These are phyloP conservation scores for Oxyscelio sp. DNA, from an alignment of 2,888 invertebrate species.

Conservation along the genomic window DNA sequence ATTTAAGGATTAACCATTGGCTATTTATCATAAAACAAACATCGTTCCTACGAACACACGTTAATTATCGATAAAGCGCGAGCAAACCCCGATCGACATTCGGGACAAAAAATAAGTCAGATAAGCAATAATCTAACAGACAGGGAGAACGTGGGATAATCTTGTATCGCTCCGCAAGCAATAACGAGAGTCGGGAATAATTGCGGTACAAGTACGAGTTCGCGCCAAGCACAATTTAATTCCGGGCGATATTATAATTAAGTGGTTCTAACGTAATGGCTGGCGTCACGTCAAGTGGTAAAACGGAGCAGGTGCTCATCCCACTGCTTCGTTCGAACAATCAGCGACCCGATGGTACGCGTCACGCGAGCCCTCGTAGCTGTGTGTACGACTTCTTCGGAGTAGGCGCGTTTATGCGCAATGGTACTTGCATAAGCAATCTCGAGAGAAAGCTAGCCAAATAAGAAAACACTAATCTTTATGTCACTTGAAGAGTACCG, in stretches of 20 bases:
- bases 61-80: conserved; percentile 41
- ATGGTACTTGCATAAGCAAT: conserved; percentile 25
- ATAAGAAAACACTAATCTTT: conserved; percentile 50
- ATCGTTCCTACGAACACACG: neutral
- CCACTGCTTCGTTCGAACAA: conserved; percentile 84
- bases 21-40: conserved; percentile 34
- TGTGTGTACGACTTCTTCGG: conserved; percentile 31
- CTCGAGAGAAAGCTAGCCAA: conserved; percentile 35
- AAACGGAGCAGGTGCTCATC: conserved; percentile 83
- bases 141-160: conserved; percentile 68
- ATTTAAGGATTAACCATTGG: no score
- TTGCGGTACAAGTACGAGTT: conserved; percentile 88
- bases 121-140: conserved; percentile 61
- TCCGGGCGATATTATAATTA: conserved; percentile 88
- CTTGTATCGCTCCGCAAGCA: conserved; percentile 81
- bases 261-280: conserved; percentile 88
- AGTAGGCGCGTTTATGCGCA: conserved; percentile 31
- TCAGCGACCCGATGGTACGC: conserved; percentile 86
- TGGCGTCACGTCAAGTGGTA: conserved; percentile 86
- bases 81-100: conserved; percentile 5
- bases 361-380: conserved; percentile 73
- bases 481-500: conserved; percentile 16
- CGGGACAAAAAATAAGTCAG: conserved; percentile 43
- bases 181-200: conserved; percentile 85
- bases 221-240: conserved; percentile 88